Base-by-base conservation (phyloP, 30 jellyfish, hydroid and myxozoan genomes). In the Aurelia aurita region DNA sequence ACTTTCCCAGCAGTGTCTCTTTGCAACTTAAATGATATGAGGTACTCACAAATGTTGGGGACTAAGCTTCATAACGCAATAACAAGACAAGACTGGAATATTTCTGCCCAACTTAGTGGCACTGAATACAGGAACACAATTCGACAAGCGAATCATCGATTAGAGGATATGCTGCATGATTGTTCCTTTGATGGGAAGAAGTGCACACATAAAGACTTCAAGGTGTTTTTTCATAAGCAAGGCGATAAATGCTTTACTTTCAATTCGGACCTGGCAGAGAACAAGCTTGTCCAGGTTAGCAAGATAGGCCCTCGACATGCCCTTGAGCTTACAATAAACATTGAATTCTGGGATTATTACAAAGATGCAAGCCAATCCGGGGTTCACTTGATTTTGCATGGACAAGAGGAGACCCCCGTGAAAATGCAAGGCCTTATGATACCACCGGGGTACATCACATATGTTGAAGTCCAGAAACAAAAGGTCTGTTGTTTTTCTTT, bases 1-100 rank as follows among this genome's bases (percentile, higher is more conserved):
- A n/a, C 84, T 19, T 91, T 91, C 53, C 98, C 98, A 10, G 98
- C 98, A 51, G 96, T 91, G 5, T 91, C 98, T n/a, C 87, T 91
- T 9, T 91, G 98, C 75, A 91, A 91, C 57, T 34, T 84, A 66
- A 91, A 91, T 53, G 98, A 91, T 69, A 77, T 84, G 90, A 43
- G 87, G 31, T 21, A 74, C 74, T 84, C 96, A 18, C 86, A 54
- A 25, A 66, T 91, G 85, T 61, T 85, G 29, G 96, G 96, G 6
- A 91, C 98, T 22, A 61, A 54, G 39, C 86, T 91, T 7, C 96
- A 91, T 67, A 67, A 84, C 49, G 92, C 91, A 19, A 78, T 91
- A 23, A 20, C 77, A 39, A 34, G 70, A 69, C 66, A 53, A 45
- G 80, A 59, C 22, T 65, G 15, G 19, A 58, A 70, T 47, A 25